phyloP scores from a whole-genome alignment of 2,888 invertebrate species.

The Ommatoiulus sabulosus region DNA sequence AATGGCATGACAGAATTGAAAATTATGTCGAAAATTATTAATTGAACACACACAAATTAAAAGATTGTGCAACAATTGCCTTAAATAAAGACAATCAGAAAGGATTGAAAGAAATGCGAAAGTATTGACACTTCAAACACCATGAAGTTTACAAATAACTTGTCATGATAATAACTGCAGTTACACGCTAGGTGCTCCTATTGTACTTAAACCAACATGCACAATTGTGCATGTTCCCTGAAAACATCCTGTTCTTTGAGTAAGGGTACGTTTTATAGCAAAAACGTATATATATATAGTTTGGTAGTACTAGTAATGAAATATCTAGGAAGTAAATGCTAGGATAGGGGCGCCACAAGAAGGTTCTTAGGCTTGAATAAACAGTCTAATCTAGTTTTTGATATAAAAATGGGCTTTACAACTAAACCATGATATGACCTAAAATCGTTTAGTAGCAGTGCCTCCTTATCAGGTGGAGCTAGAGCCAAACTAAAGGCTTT shows the following conservation, averaged over 20 bases:
- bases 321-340: background rate
- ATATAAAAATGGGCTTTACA: background rate
- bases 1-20: background rate
- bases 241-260: background rate
- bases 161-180: background rate
- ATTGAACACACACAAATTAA: background rate
- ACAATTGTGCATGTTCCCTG: background rate
- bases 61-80: background rate
- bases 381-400: background rate
- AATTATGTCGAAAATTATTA: background rate
- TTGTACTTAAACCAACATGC: background rate
- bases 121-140: background rate
- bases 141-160: background rate
- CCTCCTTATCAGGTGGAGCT: background rate
- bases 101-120: background rate
- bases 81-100: background rate
- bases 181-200: background rate
- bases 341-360: background rate
- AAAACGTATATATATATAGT: background rate
- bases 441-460: background rate
- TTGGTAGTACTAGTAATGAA: background rate
- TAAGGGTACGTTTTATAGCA: background rate
- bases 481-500: background rate
- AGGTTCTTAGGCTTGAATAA: background rate
- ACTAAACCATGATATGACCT: slow-evolving; percentile 25